These are phyloP conservation scores for Brachionus koreanus DNA, from an alignment of 1,140 invertebrate species.

Conservation along the genomic window DNA sequence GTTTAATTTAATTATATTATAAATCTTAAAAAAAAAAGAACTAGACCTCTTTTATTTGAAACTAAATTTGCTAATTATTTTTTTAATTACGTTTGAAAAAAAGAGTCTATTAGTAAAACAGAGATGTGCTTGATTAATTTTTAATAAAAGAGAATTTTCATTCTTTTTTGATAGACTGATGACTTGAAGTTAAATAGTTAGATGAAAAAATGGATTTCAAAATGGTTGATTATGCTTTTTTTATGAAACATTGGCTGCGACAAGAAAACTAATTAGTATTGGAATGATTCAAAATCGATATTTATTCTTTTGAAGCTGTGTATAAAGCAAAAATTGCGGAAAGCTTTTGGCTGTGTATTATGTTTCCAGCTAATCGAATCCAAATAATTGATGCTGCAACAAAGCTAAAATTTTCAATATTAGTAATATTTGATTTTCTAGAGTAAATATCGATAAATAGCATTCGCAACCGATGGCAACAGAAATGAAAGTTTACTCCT, in stretches of 20 bases:
- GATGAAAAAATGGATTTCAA: background rate
- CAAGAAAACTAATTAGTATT: background rate
- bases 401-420: background rate
- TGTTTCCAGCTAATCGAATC: background rate
- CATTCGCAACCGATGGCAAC: background rate
- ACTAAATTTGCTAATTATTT: background rate
- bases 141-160: background rate
- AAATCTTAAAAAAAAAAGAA: background rate
- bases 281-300: conserved; percentile 7
- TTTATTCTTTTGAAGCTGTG: background rate
- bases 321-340: background rate
- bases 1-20: background rate
- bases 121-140: background rate
- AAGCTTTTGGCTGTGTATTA: background rate
- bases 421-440: background rate
- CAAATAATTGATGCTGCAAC: background rate
- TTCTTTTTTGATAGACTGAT: background rate
- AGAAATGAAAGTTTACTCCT: background rate
- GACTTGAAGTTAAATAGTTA: background rate
- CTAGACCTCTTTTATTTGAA: background rate
- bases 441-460: conserved; percentile 2
- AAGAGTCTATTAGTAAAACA: background rate
- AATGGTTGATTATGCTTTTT: background rate
- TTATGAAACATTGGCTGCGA: background rate
- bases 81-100: background rate